phyloP scores from a whole-genome alignment of 2,888 invertebrate species.

The Troides oblongomaculatus region DNA sequence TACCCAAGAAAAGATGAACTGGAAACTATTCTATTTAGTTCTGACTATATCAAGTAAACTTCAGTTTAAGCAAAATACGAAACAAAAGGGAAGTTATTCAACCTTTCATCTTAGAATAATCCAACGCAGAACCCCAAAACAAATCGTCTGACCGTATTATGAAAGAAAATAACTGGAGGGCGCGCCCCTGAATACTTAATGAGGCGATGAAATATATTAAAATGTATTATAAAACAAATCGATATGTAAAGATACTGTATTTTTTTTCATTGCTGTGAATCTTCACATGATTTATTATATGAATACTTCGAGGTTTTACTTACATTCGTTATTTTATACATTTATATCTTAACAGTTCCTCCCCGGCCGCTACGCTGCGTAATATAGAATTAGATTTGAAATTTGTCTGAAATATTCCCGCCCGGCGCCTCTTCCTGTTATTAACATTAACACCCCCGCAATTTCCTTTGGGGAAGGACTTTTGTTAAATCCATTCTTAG shows the following conservation, averaged over 20 bases:
- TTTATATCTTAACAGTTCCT: background rate
- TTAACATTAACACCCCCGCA: no score
- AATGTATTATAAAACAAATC: background rate
- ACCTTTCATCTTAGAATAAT: background rate
- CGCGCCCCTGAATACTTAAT: constrained; percentile 1
- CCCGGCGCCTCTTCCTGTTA: no score
- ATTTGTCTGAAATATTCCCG: no score
- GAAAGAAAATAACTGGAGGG: background rate
- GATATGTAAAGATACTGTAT: background rate
- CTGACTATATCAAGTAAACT: background rate
- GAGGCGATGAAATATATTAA: background rate
- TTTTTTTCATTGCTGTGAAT: background rate
- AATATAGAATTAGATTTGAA: no score
- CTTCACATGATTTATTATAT: background rate
- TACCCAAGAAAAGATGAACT: background rate
- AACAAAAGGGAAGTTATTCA: no score
- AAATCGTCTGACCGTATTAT: constrained; percentile 3
- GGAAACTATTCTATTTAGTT: background rate
- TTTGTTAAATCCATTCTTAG: no score
- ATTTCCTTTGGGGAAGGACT: no score
- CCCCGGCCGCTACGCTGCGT: no score
- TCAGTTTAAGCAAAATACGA: background rate
- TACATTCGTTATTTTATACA: background rate
- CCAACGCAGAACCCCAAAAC: background rate
- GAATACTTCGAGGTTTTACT: background rate